Evolutionary conservation across 2,888 invertebrate species (phyloP), one percentile per base, ranked within the genome.

Genomic region (Morpho helenor): DNA sequence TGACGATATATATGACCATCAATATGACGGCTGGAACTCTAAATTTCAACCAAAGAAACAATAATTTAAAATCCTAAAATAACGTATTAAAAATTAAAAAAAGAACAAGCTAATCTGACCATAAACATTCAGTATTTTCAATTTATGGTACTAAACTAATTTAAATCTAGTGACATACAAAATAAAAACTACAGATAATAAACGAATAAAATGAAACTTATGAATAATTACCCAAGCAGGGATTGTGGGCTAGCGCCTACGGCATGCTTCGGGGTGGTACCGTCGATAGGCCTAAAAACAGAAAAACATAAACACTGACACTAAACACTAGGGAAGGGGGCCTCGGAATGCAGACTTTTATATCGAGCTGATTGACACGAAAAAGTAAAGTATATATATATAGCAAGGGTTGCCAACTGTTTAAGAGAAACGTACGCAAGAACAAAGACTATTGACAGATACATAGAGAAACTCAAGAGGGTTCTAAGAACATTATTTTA

Each of bases 211-310:
- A 59, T 61, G 56, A 65, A 63, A 56, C 61, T 45, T 47, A 72
- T 74, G 68, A 70, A 91, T 89, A 92, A 92, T 93, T 93, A 93
- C 93, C 93, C 93, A 86, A 93, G 92, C 82, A 87, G 84, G 84
- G 90, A 80, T 92, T 92, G 93, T 87, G 91, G 90, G 75, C 83
- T 90, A 87, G 87, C 89, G 74, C 87, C 89, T 88, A 91, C 89
- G 68, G 90, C 91, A 88, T 89, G 90, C 90, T 91, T 91, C 87
- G 90, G 89, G 60, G 90, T 84, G 68, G 87, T 86, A 77, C 88
- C 89, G 77, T 91, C 93, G 92, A 93, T 90, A 76, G 93, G 93
- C 92, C 93, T 93, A 93, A 88, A 93, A 93, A 87, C 84, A 87
- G 83, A 88, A 81, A 92, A 85, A 84, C 81, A 82, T 85, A 86